Conservation (phyloP, 2,888 invertebrate genomes). For the Agrochola lychnidis region DNA sequence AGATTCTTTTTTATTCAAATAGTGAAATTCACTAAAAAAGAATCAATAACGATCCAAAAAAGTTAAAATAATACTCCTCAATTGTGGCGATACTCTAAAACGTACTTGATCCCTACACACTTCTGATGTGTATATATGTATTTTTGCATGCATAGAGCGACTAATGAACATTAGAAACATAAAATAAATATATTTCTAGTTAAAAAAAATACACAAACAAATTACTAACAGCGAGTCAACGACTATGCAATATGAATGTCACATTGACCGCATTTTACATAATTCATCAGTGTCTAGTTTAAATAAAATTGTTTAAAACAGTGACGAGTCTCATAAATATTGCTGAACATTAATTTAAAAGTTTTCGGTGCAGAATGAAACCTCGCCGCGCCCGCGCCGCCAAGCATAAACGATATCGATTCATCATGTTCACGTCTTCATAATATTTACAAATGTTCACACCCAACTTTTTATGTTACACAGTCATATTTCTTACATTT, state of each 20-base stretch:
- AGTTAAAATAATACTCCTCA: no score
- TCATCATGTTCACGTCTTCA: constrained; percentile 36
- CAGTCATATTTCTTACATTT: constrained; percentile 26
- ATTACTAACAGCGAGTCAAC: constrained; percentile 10
- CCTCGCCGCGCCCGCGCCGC: not conserved
- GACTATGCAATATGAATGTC: constrained; percentile 29
- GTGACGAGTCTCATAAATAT: constrained; percentile 27
- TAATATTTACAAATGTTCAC: constrained; percentile 45
- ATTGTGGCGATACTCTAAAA: no score
- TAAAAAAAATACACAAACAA: constrained; percentile 15
- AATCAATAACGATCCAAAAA: no score
- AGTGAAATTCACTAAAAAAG: no score
- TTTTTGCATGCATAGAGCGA: constrained; percentile 3
- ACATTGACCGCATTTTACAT: constrained; percentile 36
- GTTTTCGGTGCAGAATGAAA: constrained; percentile 33
- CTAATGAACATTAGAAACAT: not conserved
- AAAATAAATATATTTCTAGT: not conserved
- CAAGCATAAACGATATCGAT: constrained; percentile 30
- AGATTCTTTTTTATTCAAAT: no score
- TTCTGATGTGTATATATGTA: no score
- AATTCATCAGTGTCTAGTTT: constrained; percentile 38
- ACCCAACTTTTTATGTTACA: constrained; percentile 14
- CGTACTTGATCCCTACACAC: no score
- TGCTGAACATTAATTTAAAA: constrained; percentile 28
- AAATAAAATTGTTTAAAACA: constrained; percentile 27